A percentile compares a stretch with the other conserved stretches of the same genome.
Conservation (phyloP, 2,797 vertebrate genomes). For the Malurus splendens region DNA sequence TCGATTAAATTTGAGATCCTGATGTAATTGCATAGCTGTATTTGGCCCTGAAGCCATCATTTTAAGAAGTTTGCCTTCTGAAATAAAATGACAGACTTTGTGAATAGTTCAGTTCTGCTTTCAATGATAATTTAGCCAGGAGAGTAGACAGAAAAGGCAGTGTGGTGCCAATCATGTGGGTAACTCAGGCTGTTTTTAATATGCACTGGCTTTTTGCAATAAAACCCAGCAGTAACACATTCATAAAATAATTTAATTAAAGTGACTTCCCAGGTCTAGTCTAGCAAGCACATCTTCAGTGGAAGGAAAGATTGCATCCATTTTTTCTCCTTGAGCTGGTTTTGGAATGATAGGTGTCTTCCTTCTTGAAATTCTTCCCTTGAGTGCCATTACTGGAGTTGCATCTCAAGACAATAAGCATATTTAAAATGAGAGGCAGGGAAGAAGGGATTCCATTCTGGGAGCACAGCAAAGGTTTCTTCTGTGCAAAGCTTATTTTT, state of each 20-base stretch:
- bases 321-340: background rate
- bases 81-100: background rate
- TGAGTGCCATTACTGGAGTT: background rate
- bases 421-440: background rate
- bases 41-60: background rate
- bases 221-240: background rate
- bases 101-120: background rate
- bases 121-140: background rate
- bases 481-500: background rate
- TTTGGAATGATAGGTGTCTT: background rate
- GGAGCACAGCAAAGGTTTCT: background rate
- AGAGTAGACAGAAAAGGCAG: background rate
- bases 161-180: background rate
- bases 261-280: background rate
- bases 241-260: background rate
- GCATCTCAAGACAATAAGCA: background rate
- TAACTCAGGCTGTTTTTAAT: background rate
- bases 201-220: background rate
- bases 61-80: conserved; percentile 3
- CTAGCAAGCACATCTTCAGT: background rate
- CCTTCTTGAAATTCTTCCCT: background rate
- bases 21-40: background rate
- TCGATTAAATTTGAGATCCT: background rate
- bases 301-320: background rate
- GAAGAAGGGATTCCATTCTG: background rate